Conservation (phyloP, 2,888 invertebrate genomes). For the Lasioglossum lativentre region DNA sequence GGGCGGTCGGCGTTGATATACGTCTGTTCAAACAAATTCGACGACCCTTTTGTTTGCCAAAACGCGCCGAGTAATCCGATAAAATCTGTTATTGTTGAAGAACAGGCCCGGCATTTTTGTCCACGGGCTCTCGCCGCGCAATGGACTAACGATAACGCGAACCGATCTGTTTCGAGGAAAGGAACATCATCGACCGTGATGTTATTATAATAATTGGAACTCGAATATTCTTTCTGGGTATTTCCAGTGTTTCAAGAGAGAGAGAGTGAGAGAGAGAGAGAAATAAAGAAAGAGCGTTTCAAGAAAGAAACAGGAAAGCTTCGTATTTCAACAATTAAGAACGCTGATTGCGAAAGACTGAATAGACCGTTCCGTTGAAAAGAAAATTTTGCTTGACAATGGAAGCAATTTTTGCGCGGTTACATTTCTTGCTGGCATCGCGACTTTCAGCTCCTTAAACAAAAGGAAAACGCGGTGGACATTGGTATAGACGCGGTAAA, state of each 20-base stretch:
- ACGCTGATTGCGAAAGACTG: neutral
- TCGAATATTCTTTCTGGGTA: neutral
- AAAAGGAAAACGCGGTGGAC: slow-evolving; percentile 33
- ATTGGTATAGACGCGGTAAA: slow-evolving; percentile 17
- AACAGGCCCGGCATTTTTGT: slow-evolving; percentile 28
- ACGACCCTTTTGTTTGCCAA: slow-evolving; percentile 50
- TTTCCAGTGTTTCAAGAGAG: neutral
- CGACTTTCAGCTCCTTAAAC: slow-evolving; percentile 10
- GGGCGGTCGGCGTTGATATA: slow-evolving; percentile 35
- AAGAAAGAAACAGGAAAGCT: neutral
- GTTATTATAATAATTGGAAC: neutral
- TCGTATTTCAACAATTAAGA: neutral
- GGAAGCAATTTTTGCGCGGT: neutral
- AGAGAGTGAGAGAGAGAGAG: too few relatives aligned
- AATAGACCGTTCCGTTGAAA: neutral
- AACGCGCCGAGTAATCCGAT: slow-evolving; percentile 48
- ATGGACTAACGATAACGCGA: neutral
- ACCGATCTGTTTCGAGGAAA: neutral
- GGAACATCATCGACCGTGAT: too few relatives aligned
- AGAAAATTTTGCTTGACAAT: neutral
- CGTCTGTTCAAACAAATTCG: slow-evolving; percentile 48
- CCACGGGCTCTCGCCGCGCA: neutral
- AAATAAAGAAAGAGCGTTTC: too few relatives aligned
- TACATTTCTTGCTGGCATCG: slow-evolving; percentile 13
- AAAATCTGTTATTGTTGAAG: slow-evolving; percentile 38